Conservation (phyloP, 2,113 vertebrate genomes). For the Mormyrus iriodes region DNA sequence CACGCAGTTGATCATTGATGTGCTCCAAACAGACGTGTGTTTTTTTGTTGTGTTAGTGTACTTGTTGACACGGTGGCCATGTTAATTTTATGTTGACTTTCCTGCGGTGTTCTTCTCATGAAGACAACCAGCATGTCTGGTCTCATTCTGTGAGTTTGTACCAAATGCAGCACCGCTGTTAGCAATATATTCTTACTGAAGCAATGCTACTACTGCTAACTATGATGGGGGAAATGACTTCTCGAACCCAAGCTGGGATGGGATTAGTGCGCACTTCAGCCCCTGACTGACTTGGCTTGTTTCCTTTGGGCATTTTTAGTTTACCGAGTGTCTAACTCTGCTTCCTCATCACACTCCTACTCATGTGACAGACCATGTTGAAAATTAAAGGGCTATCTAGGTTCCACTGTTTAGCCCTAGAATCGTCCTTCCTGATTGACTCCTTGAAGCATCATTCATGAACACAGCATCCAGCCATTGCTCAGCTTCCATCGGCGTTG, state of each 20-base stretch:
- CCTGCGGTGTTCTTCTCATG: neutral
- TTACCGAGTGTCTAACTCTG: neutral
- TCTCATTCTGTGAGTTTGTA: neutral
- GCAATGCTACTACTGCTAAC: neutral
- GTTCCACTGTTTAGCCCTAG: neutral
- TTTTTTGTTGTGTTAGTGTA: neutral
- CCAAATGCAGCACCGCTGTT: neutral
- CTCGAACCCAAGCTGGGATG: neutral
- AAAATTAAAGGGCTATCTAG: neutral
- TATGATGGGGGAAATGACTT: neutral
- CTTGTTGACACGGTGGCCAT: too few relatives aligned
- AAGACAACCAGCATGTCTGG: neutral
- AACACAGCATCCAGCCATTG: neutral
- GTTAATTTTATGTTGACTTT: neutral
- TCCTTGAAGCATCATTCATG: neutral
- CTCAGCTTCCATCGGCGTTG: neutral
- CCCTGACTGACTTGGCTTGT: neutral
- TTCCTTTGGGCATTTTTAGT: neutral
- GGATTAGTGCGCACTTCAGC: neutral
- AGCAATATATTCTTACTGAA: neutral
- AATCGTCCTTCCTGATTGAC: neutral
- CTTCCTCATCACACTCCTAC: neutral
- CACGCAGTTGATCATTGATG: neutral
- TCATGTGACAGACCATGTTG: neutral
- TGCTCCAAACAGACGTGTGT: neutral